Percentiles rank a stretch among this genome's conserved stretches.
phyloP scores from a whole-genome alignment of 2,888 invertebrate species.

The Luperina testacea region DNA sequence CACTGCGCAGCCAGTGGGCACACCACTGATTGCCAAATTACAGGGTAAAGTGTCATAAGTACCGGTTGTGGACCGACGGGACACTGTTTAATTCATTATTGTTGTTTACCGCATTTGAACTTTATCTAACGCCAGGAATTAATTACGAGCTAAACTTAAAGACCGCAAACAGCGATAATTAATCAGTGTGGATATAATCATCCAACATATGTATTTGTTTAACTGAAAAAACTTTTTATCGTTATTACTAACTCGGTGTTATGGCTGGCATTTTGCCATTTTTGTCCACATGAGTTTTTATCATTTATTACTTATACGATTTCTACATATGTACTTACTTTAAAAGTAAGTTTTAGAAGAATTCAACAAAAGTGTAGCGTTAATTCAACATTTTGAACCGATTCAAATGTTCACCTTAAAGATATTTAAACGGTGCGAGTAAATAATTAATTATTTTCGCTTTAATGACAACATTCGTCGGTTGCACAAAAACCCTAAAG shows the following conservation, averaged over 20 bases:
- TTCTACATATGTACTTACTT: not conserved
- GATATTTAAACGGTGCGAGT: constrained; percentile 43
- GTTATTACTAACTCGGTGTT: constrained; percentile 40
- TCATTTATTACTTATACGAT: constrained; percentile 34
- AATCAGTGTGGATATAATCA: constrained; percentile 52
- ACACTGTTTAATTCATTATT: constrained; percentile 76
- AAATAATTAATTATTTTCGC: constrained; percentile 76
- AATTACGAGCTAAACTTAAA: constrained; percentile 64
- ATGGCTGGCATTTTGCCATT: constrained; percentile 36
- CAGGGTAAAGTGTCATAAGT: constrained; percentile 86
- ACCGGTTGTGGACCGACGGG: constrained; percentile 75
- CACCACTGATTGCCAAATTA: constrained; percentile 86
- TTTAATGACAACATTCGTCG: constrained; percentile 84
- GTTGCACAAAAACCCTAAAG: constrained; percentile 88
- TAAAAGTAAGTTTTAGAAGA: not conserved
- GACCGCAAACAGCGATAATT: constrained; percentile 65
- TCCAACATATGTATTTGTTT: constrained; percentile 42
- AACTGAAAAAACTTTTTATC: constrained; percentile 51
- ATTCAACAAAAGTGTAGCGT: not conserved
- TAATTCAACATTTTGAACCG: not conserved
- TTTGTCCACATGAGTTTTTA: constrained; percentile 16
- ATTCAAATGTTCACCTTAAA: constrained; percentile 16
- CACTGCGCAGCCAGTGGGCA: constrained; percentile 65
- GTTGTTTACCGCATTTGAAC: constrained; percentile 72
- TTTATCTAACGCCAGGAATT: constrained; percentile 67